A percentile compares a stretch with the other conserved stretches of the same genome.
phyloP scores from a whole-genome alignment of 1,140 invertebrate genomes.

The Polyergus mexicanus region DNA sequence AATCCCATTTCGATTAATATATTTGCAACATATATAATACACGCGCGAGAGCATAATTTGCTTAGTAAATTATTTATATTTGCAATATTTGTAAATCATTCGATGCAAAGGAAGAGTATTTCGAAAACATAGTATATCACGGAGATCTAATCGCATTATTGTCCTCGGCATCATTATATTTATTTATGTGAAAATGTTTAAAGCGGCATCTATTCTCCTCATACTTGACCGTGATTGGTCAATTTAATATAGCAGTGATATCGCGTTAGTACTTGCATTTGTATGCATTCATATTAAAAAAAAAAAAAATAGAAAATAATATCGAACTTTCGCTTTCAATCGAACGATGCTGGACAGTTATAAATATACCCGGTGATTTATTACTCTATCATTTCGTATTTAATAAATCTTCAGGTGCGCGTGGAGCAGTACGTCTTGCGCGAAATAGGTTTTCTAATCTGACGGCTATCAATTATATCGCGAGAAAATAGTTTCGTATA shows the following conservation, averaged over 20 bases:
- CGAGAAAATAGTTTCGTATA: slow-evolving; percentile 62
- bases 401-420: slow-evolving; percentile 72
- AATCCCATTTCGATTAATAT: background rate
- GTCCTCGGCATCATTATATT: background rate
- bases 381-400: slow-evolving; percentile 76
- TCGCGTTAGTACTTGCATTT: background rate
- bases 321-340: background rate
- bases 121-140: background rate
- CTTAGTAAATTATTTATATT: background rate
- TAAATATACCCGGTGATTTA: slow-evolving; percentile 57
- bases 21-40: background rate
- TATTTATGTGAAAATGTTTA: background rate
- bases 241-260: background rate
- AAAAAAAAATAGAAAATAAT: background rate
- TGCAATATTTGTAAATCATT: background rate
- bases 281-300: background rate
- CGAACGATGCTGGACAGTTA: background rate
- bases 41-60: background rate
- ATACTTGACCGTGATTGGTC: too few species aligned
- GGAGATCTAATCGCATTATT: background rate
- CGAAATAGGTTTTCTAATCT: slow-evolving; percentile 77
- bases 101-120: background rate
- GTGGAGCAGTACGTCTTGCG: slow-evolving; percentile 39
- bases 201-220: too few species aligned
- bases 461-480: slow-evolving; percentile 71